Base-by-base conservation (phyloP, 1,140 invertebrate genomes). In the Periplaneta americana region DNA sequence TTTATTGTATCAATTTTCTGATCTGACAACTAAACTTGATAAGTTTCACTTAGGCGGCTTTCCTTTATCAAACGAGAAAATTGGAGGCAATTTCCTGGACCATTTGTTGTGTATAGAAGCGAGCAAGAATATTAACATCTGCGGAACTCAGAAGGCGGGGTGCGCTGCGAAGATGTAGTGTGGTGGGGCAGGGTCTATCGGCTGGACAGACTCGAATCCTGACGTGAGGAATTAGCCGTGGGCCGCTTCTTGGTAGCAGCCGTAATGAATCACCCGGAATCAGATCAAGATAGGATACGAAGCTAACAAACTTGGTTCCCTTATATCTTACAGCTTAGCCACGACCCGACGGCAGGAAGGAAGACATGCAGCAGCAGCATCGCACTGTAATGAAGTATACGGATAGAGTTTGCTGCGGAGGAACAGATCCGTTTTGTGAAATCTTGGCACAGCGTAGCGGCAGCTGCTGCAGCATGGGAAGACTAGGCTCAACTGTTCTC, bases 201-300 rank as follows among this genome's bases (percentile, higher is more conserved):
- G 75, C 32, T 77, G 17, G 31, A 33, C 0, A 34, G 17, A 11
- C 75, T 77, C 22, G 75, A n/a, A 36, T 22, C 33, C 15, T 77
- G 75, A 77, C 75, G 31, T 77, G 75, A 77, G 75, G 75, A 33
- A 77, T 77, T 77, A 77, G 75, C 75, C 75, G 22, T 77, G 75
- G 75, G 75, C 31, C 11, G 31, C 75, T 77, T 28, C 75, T 34
- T n/a, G 8, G 75, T 22, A 33, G 22, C 6, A 22, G 33, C 33
- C n/a, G 75, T 77, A 77, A 77, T 77, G 75, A 77, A 77, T 77
- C 75, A 77, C 75, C 32, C 33, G 4, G 33, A 36, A 77, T 77
- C 75, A 77, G 75, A 36, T 66, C 48, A 28, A 66, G 48, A 66
- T 66, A 66, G 48, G 48, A 66, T 66, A 66, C n/a, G 48, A 28